Evolutionary conservation across 1,140 invertebrate genomes (phyloP).

Genomic region (Mactra quadrangularis): DNA sequence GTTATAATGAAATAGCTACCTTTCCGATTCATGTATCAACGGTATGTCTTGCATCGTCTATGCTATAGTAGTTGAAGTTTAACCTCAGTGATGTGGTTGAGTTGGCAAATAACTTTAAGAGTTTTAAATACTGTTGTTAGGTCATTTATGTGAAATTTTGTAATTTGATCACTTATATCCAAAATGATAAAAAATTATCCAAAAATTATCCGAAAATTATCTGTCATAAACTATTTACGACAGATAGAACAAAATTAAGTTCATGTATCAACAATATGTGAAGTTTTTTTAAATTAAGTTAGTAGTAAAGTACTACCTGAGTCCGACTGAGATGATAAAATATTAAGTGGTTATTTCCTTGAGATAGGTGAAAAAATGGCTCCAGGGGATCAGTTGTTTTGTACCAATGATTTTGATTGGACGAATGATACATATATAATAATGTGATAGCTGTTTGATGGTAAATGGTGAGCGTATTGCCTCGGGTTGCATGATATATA

Average conservation of each 20-base stretch:
- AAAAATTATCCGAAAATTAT: conserved; percentile 12
- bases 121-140: conserved; percentile 8
- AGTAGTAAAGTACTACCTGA: conserved; percentile 20
- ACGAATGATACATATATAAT: conserved; percentile 39
- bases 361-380: conserved; percentile 13
- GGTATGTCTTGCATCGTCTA: too few species aligned
- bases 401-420: conserved; percentile 21
- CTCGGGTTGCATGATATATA: conserved; percentile 15
- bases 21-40: too few species aligned
- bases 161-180: conserved; percentile 29
- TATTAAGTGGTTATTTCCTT: conserved; percentile 46
- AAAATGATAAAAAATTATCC: conserved; percentile 18
- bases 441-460: conserved; percentile 7
- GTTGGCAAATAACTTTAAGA: too few species aligned
- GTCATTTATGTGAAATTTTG: conserved; percentile 38
- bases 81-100: too few species aligned
- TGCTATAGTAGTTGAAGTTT: too few species aligned
- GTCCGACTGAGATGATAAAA: conserved; percentile 33
- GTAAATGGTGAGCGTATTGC: conserved; percentile 19
- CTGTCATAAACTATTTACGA: conserved; percentile 13
- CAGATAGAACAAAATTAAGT: too few species aligned
- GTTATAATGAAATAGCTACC: neutral
- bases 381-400: conserved; percentile 19
- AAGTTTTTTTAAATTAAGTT: conserved; percentile 28
- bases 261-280: conserved; percentile 2